Base-by-base conservation (phyloP, 2,797 vertebrate species). In the Eospalax fontanierii region DNA sequence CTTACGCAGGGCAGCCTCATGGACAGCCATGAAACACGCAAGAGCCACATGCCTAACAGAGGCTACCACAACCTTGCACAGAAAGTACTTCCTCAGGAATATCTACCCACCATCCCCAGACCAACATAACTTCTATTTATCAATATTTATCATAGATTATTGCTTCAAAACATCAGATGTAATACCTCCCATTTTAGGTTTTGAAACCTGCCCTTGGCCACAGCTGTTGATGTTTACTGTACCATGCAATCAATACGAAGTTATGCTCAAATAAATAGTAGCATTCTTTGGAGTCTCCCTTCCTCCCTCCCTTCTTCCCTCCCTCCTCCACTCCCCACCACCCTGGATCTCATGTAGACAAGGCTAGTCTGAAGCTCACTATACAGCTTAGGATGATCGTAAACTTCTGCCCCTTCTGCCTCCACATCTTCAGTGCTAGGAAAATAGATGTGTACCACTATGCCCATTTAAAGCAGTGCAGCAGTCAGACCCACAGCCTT, bases 321-420 rank as follows among this genome's bases (percentile, higher is more conserved):
- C 40, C 24, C 15, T 6, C 12, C 6, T 12, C 9, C 21, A 2
- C 22, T 35, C 38, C 9, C 19, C 22, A 16, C 22, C 21, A 0
- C 33, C 16, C 14, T 21, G 46, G 46, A 46, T 46, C 46, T 46
- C 46, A 46, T 46, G 46, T 46, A 46, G 46, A 5, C 46, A 46
- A 46, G 46, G 46, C 46, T 46, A 46, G 46, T 11, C 46, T 5
- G 5, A 11, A 46, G 11, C 46, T 46, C 46, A 46, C 46, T 46
- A 46, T 46, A 46, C 11, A 46, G 46, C 46, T 46, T 5, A 46
- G 46, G 46, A 46, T 46, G 46, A 5, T 46, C 46, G 5, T 46
- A 46, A 46, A 46, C 11, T 46, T 46, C 46, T 11, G 46, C 5
- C 11, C 46, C 46, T 46, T 46, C 46, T 46, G 5, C 11, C 46